A percentile compares a stretch with the other conserved stretches of the same genome.
Conservation (phyloP, 2,797 vertebrate species). For the Aselliscus stoliczkanus region DNA sequence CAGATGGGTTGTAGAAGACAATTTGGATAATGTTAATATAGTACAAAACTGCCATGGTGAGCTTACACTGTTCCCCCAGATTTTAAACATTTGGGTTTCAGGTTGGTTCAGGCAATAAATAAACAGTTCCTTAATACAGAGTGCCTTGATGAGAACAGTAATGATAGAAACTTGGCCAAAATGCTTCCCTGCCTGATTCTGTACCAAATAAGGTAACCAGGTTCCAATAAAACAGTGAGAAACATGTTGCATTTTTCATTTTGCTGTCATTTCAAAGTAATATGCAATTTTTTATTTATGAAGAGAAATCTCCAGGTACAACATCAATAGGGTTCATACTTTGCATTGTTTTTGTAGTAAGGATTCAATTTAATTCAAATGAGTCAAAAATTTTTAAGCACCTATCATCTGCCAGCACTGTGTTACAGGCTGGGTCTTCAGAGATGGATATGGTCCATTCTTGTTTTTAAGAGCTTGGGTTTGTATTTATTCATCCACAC, state of each 20-base stretch:
- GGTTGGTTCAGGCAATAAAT: not conserved
- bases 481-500: not conserved
- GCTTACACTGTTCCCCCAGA: not conserved
- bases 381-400: not conserved
- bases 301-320: constrained; percentile 29
- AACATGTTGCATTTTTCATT: constrained; percentile 15
- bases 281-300: constrained; percentile 2
- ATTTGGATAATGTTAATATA: not conserved
- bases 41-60: not conserved
- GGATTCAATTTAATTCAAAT: not conserved
- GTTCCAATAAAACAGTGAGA: not conserved
- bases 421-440: not conserved
- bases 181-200: constrained; percentile 1
- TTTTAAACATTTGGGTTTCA: constrained; percentile 1
- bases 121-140: not conserved
- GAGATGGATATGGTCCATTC: not conserved
- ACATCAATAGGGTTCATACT: not conserved
- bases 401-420: not conserved
- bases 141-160: not conserved
- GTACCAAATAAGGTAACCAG: constrained; percentile 25
- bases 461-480: not conserved
- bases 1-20: not conserved
- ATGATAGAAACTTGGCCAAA: not conserved
- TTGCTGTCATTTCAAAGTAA: constrained; percentile 37
- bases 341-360: constrained; percentile 25